These are phyloP conservation scores for Dicranocentrus wangi DNA, from an alignment of 2,888 invertebrate species.

Conservation along the genomic window DNA sequence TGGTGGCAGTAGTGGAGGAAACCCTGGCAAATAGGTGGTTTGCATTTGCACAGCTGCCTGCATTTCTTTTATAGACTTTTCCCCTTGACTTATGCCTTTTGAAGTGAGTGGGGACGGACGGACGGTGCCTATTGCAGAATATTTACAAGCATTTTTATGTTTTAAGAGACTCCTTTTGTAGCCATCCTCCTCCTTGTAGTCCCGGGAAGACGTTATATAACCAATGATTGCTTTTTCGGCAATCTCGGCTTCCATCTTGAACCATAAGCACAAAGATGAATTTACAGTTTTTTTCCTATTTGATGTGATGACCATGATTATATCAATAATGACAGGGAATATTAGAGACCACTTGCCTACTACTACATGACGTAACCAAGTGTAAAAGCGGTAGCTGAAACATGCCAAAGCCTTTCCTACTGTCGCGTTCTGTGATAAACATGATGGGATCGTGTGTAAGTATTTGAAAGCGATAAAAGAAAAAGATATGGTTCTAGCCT, in stretches of 20 bases:
- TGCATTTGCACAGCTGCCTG: conserved; percentile 9
- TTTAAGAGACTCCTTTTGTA: no score
- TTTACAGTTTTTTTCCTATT: conserved; percentile 6
- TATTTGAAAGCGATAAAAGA: no score
- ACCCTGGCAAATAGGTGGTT: not conserved
- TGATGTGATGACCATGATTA: no score
- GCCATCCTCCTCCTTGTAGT: no score
- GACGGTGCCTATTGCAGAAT: no score
- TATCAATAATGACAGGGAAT: not conserved
- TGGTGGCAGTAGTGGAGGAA: not conserved
- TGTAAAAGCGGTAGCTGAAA: conserved; percentile 11
- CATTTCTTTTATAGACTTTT: not conserved
- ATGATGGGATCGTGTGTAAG: no score
- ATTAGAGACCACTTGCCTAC: not conserved
- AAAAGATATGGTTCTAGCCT: no score
- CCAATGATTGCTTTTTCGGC: not conserved
- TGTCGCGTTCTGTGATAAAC: conserved; percentile 2
- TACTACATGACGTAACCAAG: not conserved
- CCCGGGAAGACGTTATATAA: not conserved
- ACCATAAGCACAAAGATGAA: conserved; percentile 2
- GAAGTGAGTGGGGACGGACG: no score
- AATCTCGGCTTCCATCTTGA: not conserved
- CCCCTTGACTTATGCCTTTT: no score
- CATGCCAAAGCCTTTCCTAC: no score
- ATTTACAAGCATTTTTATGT: no score